Conservation (phyloP, 2,888 invertebrate species). For the Sialis lutaria region DNA sequence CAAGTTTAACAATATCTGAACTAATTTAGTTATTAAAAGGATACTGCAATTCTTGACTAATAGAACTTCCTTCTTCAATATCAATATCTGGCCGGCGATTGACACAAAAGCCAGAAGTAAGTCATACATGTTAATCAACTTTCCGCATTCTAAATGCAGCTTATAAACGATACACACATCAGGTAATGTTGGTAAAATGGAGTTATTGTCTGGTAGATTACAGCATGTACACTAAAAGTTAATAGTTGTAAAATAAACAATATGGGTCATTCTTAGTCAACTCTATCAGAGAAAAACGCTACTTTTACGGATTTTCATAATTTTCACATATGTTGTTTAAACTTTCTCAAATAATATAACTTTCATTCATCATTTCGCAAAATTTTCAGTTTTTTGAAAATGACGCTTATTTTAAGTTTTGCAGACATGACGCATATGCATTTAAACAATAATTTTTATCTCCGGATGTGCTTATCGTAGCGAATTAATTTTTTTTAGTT, state of each 20-base stretch:
- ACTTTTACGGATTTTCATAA: too few species aligned
- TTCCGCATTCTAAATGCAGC: conserved; percentile 76
- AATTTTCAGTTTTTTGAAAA: too few species aligned
- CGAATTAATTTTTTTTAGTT: too few species aligned
- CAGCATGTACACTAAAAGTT: conserved; percentile 61
- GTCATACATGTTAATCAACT: conserved; percentile 83
- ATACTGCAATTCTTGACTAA: conserved; percentile 48
- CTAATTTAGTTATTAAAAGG: conserved; percentile 18
- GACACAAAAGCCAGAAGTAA: conserved; percentile 68
- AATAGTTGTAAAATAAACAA: conserved; percentile 13
- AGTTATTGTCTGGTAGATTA: conserved; percentile 35
- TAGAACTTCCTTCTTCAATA: conserved; percentile 24
- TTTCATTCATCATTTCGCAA: too few species aligned
- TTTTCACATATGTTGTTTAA: too few species aligned
- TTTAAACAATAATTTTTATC: too few species aligned
- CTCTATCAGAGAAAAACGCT: too few species aligned
- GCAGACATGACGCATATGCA: too few species aligned
- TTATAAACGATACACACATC: conserved; percentile 78
- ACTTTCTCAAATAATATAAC: too few species aligned
- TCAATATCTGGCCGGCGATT: conserved; percentile 34
- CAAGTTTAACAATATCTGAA: neutral
- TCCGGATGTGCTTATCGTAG: too few species aligned
- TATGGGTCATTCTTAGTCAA: too few species aligned
- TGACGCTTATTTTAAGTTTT: too few species aligned
- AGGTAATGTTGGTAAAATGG: conserved; percentile 51